Conservation (phyloP, 2,797 vertebrate species). For the Fratercula arctica region DNA sequence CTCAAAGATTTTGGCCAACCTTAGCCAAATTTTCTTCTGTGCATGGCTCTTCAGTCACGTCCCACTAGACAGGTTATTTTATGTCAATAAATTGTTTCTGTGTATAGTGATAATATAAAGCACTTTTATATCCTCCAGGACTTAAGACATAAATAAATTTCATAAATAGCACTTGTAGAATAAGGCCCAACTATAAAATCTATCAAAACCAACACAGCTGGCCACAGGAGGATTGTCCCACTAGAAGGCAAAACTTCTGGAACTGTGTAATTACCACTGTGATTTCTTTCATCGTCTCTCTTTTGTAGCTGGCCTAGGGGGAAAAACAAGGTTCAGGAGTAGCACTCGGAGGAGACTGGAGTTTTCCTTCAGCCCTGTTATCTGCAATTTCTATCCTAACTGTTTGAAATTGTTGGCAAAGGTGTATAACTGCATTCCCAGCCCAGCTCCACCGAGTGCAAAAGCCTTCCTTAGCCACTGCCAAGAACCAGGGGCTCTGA, state of each 20-base stretch:
- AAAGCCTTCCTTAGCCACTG: neutral
- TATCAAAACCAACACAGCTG: neutral
- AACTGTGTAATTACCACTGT: neutral
- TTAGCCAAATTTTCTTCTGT: neutral
- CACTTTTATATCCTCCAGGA: neutral
- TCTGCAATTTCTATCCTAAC: neutral
- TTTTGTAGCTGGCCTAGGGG: neutral
- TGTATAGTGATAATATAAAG: neutral
- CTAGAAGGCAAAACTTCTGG: neutral
- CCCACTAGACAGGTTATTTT: neutral
- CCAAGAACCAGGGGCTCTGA: neutral
- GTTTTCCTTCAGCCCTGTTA: neutral
- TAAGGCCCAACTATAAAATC: neutral
- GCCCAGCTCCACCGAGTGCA: neutral
- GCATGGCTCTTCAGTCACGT: neutral
- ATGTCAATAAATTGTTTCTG: neutral
- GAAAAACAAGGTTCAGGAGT: neutral
- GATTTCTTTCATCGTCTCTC: neutral
- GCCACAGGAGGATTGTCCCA: neutral
- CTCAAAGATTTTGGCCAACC: neutral
- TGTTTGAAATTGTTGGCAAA: slow-evolving; percentile 20
- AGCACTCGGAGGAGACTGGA: neutral
- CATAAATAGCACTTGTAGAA: neutral
- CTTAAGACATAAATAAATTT: neutral
- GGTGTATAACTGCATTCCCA: neutral